These are phyloP conservation scores for Etheostoma nigrum DNA, from an alignment of 2,797 vertebrate genomes.

Conservation along the genomic window DNA sequence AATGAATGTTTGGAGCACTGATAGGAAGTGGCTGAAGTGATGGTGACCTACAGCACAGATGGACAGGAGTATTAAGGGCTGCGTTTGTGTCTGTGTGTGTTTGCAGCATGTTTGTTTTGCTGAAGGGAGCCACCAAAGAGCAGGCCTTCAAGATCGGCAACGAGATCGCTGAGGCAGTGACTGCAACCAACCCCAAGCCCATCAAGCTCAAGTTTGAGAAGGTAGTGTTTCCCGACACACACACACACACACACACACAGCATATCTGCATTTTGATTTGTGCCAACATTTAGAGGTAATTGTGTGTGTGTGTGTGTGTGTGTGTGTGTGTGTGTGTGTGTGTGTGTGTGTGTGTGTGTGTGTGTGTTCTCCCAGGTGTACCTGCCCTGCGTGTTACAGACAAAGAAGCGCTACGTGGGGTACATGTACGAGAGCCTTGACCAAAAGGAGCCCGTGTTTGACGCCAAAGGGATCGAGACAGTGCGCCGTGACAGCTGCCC, in stretches of 20 bases:
- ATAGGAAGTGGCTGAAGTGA: background rate
- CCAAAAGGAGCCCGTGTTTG: conserved; percentile 95
- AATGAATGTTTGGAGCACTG: background rate
- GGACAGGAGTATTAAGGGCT: background rate
- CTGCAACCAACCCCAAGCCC: conserved; percentile 95
- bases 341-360: conserved; percentile 16
- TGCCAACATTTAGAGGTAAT: background rate
- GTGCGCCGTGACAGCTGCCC: conserved; percentile 96
- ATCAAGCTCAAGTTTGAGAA: conserved; percentile 99
- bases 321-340: conserved; percentile 21
- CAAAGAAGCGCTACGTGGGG: conserved; percentile 98
- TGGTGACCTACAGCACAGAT: background rate
- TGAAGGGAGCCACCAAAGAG: conserved; percentile 98
- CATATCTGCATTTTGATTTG: too few relatives aligned
- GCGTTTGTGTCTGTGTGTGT: conserved; percentile 1
- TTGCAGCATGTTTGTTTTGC: conserved; percentile 94
- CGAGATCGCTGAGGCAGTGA: conserved; percentile 98
- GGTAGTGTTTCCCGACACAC: conserved; percentile 74
- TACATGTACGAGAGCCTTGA: conserved; percentile 98
- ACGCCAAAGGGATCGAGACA: conserved; percentile 98
- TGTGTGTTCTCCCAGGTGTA: conserved; percentile 77
- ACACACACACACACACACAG: conserved; percentile 6
- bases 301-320: conserved; percentile 21
- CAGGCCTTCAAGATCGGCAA: conserved; percentile 97
- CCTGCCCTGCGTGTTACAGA: conserved; percentile 97